These are phyloP conservation scores for Antennarius striatus DNA, from an alignment of 2,113 vertebrate genomes.

Conservation along the genomic window DNA sequence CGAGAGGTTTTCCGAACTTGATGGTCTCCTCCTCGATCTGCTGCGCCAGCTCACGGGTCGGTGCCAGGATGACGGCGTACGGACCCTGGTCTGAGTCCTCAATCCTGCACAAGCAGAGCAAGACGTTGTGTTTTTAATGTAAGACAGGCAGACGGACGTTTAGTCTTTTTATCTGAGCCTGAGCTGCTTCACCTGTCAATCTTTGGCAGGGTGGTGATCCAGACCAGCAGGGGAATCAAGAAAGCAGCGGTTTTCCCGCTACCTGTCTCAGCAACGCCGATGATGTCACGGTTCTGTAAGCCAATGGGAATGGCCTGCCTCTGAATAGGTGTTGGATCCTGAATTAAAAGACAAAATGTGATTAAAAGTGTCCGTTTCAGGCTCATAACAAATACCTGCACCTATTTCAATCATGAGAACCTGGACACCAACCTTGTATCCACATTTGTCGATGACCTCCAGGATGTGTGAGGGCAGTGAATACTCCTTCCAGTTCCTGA, in stretches of 20 bases:
- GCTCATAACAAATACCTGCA: too few species aligned
- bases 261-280: constrained; percentile 96
- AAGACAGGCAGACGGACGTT: not conserved
- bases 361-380: too few species aligned
- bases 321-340: constrained; percentile 98
- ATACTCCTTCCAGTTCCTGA: constrained; percentile 98
- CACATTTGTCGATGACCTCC: constrained; percentile 98
- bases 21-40: constrained; percentile 99
- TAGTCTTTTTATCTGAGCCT: not conserved
- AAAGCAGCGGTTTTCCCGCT: constrained; percentile 98
- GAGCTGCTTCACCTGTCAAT: constrained; percentile 86
- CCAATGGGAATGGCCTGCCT: constrained; percentile 98
- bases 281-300: constrained; percentile 97
- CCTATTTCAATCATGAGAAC: not conserved
- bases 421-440: constrained; percentile 89
- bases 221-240: constrained; percentile 94
- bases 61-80: constrained; percentile 96
- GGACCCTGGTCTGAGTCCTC: constrained; percentile 98
- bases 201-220: constrained; percentile 98
- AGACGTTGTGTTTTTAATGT: not conserved
- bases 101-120: constrained; percentile 78
- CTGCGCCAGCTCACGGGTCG: constrained; percentile 96
- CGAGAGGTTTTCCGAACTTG: constrained; percentile 95
- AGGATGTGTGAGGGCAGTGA: constrained; percentile 91
- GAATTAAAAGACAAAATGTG: constrained; percentile 3